Base-by-base conservation (phyloP, 37 sponge, comb jelly and placozoan genomes). In the Dysidea cf. avara region DNA sequence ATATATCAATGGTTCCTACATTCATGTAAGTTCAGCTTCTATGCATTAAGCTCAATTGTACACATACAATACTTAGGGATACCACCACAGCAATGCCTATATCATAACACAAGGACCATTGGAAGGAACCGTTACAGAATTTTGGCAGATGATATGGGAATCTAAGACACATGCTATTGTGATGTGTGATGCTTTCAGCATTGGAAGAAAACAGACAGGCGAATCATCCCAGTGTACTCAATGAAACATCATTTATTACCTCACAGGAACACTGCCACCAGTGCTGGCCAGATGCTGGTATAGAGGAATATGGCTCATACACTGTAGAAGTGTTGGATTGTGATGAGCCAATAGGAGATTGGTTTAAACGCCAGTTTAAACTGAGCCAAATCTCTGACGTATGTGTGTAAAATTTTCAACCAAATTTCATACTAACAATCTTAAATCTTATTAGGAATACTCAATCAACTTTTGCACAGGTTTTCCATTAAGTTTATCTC, bases 91-190 rank as follows among this genome's bases (percentile, higher is more conserved):
- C 17, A 81, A 54, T 58, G 88, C 87, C 35, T 90, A 82, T 67
- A 81, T 90, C 9, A 58, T 76, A n/a, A 85, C 91, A 22, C 91
- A 90, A 39, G 85, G 60, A 0, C 89, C 89, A 16, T 26, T 89
- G 69, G 51, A 22, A 24, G 32, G 53, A 33, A 89, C 89, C 11
- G 39, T 59, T 0, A 74, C 79, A 30, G 89, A 89, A 63, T 83
- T 89, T 65, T 87, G 87, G 87, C 20, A 58, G 16, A 87, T 87
- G 87, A 51, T 87, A 1, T 87, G 87, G 87, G 88, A 83, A 39
- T 75, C 72, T 38, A 83, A 83, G 46, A 69, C 75, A 12, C 68
- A 62, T 3, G 89, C 84, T 50, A 89, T 89, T 51, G 75, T 83
- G 53, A n/a, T n/a, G n/a, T n/a, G n/a, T n/a, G n/a, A 79, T 79